Conservation (phyloP, 1,140 invertebrate genomes). For the Bombus confusus region DNA sequence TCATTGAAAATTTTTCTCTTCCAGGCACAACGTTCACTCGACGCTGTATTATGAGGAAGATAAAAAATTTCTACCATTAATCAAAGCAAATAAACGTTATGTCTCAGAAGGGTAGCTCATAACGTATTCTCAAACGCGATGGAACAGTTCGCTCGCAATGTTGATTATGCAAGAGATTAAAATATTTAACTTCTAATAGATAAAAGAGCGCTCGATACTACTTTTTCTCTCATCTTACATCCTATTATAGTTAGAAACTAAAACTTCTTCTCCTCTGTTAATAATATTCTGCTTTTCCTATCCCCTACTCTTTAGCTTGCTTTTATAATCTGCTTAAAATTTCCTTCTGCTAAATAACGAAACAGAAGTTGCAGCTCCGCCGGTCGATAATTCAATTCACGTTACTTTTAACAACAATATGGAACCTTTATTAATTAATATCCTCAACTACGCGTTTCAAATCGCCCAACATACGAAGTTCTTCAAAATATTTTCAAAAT, state of each 20-base stretch:
- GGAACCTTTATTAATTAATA: not conserved
- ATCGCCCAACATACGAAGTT: too few relatives aligned
- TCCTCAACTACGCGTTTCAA: not conserved
- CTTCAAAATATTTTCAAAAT: not conserved
- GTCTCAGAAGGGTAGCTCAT: not conserved
- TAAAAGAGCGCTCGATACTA: slow-evolving; percentile 4
- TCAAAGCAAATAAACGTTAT: not conserved
- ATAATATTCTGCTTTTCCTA: slow-evolving; percentile 4
- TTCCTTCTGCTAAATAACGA: slow-evolving; percentile 9
- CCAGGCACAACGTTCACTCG: too few relatives aligned
- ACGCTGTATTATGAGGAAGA: not conserved
- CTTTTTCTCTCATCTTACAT: slow-evolving; percentile 2
- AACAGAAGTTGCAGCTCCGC: not conserved
- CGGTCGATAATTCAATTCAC: slow-evolving; percentile 11
- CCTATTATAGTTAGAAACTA: slow-evolving; percentile 5
- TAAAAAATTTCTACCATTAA: not conserved
- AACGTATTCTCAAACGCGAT: not conserved
- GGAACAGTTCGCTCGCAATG: not conserved
- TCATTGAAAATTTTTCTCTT: too few relatives aligned
- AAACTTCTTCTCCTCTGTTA: slow-evolving; percentile 20
- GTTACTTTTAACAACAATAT: not conserved
- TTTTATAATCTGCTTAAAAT: not conserved
- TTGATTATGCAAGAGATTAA: not conserved
- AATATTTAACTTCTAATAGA: slow-evolving; percentile 6
- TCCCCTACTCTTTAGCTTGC: not conserved